phyloP scores from a whole-genome alignment of 2,888 invertebrate genomes.

The Cryptus viduatorius region DNA sequence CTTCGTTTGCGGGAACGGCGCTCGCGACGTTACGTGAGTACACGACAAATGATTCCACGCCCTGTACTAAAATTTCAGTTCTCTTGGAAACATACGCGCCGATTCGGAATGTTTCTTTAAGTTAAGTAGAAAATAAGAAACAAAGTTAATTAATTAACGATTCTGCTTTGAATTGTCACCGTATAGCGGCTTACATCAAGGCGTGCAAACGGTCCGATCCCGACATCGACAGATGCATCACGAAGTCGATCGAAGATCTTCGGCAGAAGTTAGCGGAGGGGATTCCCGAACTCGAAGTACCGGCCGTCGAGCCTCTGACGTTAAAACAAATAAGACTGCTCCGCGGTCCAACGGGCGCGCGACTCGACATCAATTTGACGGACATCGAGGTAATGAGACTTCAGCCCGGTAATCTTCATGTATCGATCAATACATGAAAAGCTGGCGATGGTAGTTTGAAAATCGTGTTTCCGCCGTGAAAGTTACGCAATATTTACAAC shows the following conservation, averaged over 20 bases:
- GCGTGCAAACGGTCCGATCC: constrained; percentile 88
- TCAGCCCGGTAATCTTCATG: background rate
- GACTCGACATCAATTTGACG: constrained; percentile 82
- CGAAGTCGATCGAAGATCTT: constrained; percentile 87
- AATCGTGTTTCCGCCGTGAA: too few relatives aligned
- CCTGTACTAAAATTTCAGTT: background rate
- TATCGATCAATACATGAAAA: background rate
- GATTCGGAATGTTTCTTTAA: background rate
- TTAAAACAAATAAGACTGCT: constrained; percentile 88
- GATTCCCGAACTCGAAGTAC: constrained; percentile 90
- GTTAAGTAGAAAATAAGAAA: too few relatives aligned
- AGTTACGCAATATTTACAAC: too few relatives aligned
- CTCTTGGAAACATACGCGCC: background rate
- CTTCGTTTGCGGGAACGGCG: constrained; percentile 54
- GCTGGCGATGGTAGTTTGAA: too few relatives aligned
- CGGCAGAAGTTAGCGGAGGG: constrained; percentile 88
- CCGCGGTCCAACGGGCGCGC: constrained; percentile 87
- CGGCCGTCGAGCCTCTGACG: constrained; percentile 88
- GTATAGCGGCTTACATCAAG: constrained; percentile 89
- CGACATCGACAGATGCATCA: constrained; percentile 88
- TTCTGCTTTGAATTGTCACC: constrained; percentile 50
- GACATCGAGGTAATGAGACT: constrained; percentile 76
- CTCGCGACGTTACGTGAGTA: constrained; percentile 72
- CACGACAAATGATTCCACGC: background rate
- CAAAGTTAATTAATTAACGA: background rate